Base-by-base conservation (phyloP, 2,888 invertebrate genomes). In the Conus canariensis region DNA sequence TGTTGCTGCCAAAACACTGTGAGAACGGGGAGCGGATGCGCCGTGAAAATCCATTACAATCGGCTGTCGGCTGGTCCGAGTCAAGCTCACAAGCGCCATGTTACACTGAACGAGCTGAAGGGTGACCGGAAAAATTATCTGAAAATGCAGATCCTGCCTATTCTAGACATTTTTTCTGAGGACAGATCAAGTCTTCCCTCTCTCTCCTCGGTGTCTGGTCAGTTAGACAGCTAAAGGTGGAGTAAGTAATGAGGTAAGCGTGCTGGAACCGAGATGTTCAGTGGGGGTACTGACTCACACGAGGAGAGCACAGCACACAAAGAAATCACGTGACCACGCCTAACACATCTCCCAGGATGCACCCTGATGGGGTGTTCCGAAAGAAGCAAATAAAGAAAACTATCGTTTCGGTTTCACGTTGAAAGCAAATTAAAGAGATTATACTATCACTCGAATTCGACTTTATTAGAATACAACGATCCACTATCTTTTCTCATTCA, bases 51-150 rank as follows among this genome's bases (percentile, higher is more conserved):
- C 95, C 95, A 96, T 95, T 91, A 95, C 94, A 92, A 98, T 97
- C 97, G 98, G 98, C 98, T 98, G 98, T 90, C 93, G 90, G 82
- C 91, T 87, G 87, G 87, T 90, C 74, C 91, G 90, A 97, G 98
- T 98, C 97, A 98, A 98, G 97, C 98, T 98, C 97, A 98, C 98
- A 97, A 98, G 98, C 97, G 98, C 98, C 98, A 98, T 98, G 92
- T 93, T 92, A 92, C 92, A 93, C 92, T 92, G 92, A 92, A 91
- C 92, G 92, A 92, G 93, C 93, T 90, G 90, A 91, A 90, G 92
- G 88, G 91, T 90, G 91, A 90, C 92, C 90, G 91, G 91, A 92
- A 92, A 91, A 92, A 93, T 91, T 90, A 90, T 90, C 90, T 90
- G 88, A 89, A 90, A 88, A 89, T 85, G 89, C 89, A 89, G 25